Percentiles rank a stretch among this genome's conserved stretches.
Conservation (phyloP, 2,797 vertebrate genomes). For the Calcarius lapponicus region DNA sequence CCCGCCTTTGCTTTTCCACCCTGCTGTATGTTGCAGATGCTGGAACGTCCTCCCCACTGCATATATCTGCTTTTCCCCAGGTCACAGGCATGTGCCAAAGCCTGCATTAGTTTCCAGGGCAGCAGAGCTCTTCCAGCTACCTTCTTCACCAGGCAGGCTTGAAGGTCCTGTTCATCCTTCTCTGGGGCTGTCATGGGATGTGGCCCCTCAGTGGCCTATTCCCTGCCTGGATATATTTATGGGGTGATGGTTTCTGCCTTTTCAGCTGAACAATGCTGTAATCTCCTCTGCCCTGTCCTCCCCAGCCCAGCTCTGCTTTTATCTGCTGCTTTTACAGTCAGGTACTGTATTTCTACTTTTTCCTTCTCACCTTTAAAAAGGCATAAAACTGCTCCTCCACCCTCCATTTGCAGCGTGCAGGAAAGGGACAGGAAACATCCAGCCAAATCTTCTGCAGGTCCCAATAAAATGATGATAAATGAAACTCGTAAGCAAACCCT, state of each 20-base stretch:
- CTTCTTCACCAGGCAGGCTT: not conserved
- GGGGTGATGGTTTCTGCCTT: not conserved
- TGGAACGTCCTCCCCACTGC: rapidly evolving
- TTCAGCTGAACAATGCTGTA: not conserved
- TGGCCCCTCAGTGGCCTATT: not conserved
- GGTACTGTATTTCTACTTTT: not conserved
- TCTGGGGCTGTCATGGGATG: not conserved
- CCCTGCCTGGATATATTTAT: not conserved
- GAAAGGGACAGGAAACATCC: not conserved
- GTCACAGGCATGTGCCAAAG: rapidly evolving
- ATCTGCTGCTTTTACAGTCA: not conserved
- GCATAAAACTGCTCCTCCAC: not conserved
- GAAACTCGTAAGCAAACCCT: not conserved
- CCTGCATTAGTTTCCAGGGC: not conserved
- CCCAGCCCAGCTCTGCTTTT: not conserved
- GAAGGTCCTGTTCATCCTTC: not conserved
- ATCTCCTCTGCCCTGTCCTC: not conserved
- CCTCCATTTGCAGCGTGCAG: rapidly evolving
- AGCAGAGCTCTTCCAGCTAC: not conserved
- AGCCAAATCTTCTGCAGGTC: not conserved
- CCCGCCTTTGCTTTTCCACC: not conserved
- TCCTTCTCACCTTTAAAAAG: not conserved
- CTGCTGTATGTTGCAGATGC: not conserved
- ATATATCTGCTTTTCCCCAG: not conserved
- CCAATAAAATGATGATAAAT: not conserved